Conservation (phyloP, 2,113 vertebrate species). For the Orientallactaga bullata region DNA sequence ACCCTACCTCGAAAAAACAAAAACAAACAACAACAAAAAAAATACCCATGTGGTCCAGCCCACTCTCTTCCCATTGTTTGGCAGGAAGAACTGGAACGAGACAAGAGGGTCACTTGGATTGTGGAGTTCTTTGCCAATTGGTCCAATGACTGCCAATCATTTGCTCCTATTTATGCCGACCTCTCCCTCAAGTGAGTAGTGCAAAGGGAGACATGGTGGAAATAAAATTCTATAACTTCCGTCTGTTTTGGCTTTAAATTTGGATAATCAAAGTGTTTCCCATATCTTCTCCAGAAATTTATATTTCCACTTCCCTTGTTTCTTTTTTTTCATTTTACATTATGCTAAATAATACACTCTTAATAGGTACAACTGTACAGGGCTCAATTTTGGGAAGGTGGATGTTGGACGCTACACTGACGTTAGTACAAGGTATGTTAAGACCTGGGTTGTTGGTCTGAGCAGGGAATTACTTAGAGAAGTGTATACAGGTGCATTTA, state of each 20-base stretch:
- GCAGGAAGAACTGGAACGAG: conserved; percentile 94
- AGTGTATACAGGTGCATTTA: neutral
- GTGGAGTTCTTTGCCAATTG: conserved; percentile 98
- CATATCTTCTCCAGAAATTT: neutral
- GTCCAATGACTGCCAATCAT: conserved; percentile 97
- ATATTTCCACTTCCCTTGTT: neutral
- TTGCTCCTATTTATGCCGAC: conserved; percentile 94
- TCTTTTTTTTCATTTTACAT: neutral
- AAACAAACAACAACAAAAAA: too few relatives aligned
- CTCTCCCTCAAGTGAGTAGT: conserved; percentile 95
- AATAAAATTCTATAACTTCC: neutral
- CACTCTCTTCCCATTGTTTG: accelerated
- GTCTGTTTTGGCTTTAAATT: neutral
- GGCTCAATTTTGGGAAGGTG: conserved; percentile 96
- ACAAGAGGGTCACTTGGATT: conserved; percentile 94
- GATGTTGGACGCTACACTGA: conserved; percentile 96
- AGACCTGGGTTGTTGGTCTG: neutral
- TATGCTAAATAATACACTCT: neutral
- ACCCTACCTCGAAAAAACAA: too few relatives aligned
- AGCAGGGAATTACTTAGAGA: neutral
- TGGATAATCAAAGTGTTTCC: neutral
- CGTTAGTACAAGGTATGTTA: conserved; percentile 90
- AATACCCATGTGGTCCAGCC: neutral
- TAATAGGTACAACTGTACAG: conserved; percentile 93
- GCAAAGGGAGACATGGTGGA: accelerated